Evolutionary conservation across 2,888 invertebrate species (phyloP), one percentile per base, ranked within the genome.

Genomic region (Doris montereyensis): DNA sequence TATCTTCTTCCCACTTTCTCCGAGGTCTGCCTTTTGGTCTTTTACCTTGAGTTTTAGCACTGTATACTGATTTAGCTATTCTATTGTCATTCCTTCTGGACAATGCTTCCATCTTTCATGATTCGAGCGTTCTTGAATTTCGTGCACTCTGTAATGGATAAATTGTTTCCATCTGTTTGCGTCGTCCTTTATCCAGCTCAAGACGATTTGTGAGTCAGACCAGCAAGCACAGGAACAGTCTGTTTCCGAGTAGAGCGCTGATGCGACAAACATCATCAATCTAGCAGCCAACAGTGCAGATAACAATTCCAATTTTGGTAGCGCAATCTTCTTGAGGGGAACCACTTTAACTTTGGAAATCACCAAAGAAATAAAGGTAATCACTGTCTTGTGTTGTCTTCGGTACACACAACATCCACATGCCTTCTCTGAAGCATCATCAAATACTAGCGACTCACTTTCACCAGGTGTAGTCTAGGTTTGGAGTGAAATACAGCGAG

Each of bases 341-440:
- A 30, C 4, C 1, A 65, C 2, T 65, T 30, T 21, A 24, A 30
- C 67, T 62, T n/a, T 62, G 62, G 62, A 62, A 13, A 62, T 62
- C 8, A 62, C 21, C 10, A 62, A 24, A 13, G 62, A 62, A 13
- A 8, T 5, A 5, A n/a, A n/a, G n/a, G n/a, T n/a, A n/a, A n/a
- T n/a, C n/a, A n/a, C n/a, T n/a, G n/a, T 24, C n/a, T n/a, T n/a
- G n/a, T n/a, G n/a, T 3, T 26, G 3, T 24, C 28, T 3, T 2
- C 24, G 67, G 28, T 65, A 65, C n/a, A 24, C 10, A 24, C 67
- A 65, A 30, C 67, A 65, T 2, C 67, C 67, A 26, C 28, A 65
- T 65, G 24, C 24, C 10, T 65, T 65, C 28, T 65, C 67, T 8
- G 67, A 65, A 65, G 67, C 67, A 26, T 65, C 67, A 65, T 30